These are phyloP conservation scores for Xestia ashworthii DNA, from an alignment of 2,888 invertebrate genomes.

Conservation along the genomic window DNA sequence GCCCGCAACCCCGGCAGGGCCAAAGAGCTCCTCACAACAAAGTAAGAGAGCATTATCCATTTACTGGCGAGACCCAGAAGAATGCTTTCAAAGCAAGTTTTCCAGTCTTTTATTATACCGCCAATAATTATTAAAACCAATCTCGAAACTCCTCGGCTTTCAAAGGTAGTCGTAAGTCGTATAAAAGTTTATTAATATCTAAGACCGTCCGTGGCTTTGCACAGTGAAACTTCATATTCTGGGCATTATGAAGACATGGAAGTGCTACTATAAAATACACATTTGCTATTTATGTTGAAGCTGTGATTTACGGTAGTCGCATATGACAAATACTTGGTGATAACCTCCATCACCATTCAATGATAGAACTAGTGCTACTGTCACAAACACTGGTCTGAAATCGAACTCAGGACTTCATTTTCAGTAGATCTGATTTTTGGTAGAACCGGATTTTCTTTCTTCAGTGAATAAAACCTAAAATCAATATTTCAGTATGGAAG, in stretches of 20 bases:
- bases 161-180: conserved; percentile 21
- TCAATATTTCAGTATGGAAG: background rate
- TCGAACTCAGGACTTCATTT: background rate
- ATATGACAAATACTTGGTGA: background rate
- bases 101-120: background rate
- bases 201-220: conserved; percentile 27
- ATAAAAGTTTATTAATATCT: conserved; percentile 44
- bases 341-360: background rate
- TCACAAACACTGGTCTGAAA: background rate
- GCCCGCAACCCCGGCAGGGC: too few relatives aligned
- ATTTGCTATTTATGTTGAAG: background rate
- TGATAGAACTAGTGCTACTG: background rate
- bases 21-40: too few relatives aligned
- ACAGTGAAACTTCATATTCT: conserved; percentile 40
- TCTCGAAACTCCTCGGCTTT: conserved; percentile 14
- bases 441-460: background rate
- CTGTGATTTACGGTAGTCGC: background rate
- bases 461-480: background rate
- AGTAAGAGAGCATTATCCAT: background rate
- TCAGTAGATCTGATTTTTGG: background rate
- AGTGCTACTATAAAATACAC: conserved; percentile 5
- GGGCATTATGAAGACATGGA: conserved; percentile 30
- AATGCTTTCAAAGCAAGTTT: background rate
- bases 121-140: conserved; percentile 32
- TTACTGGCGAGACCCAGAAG: background rate